A percentile compares a stretch with the other conserved stretches of the same genome.
These are phyloP conservation scores for Goniozus legneri DNA, from an alignment of 1,140 invertebrate genomes.

Conservation along the genomic window DNA sequence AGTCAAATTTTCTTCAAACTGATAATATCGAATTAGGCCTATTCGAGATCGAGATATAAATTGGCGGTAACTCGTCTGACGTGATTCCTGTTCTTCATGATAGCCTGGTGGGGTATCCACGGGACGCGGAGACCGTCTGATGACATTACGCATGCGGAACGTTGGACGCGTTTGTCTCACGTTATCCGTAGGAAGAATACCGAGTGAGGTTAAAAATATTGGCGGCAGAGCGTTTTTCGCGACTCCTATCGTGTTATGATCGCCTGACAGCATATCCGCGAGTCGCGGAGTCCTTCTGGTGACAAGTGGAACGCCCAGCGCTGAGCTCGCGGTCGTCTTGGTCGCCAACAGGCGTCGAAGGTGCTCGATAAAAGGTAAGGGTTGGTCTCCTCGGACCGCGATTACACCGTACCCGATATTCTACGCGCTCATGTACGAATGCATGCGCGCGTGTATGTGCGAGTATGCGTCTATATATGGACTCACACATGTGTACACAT, in stretches of 20 bases:
- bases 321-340: conserved; percentile 24
- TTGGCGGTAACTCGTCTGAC: too few relatives aligned
- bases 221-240: conserved; percentile 3
- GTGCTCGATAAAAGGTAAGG: conserved; percentile 21
- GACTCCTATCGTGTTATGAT: conserved; percentile 24
- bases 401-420: conserved; percentile 26
- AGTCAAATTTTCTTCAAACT: too few relatives aligned
- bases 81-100: too few relatives aligned
- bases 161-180: too few relatives aligned
- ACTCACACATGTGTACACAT: not conserved
- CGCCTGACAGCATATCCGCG: conserved; percentile 43
- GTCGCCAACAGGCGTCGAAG: conserved; percentile 18
- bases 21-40: too few relatives aligned
- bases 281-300: conserved; percentile 45
- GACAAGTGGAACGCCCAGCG: conserved; percentile 32
- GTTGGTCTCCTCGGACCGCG: conserved; percentile 18
- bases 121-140: too few relatives aligned
- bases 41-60: too few relatives aligned
- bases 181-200: too few relatives aligned
- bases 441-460: too few relatives aligned
- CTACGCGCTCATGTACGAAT: not conserved
- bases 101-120: too few relatives aligned
- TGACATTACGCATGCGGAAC: too few relatives aligned
- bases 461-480: not conserved
- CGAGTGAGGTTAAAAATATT: not conserved